Evolutionary conservation across 1,140 invertebrate genomes (phyloP).

Genomic region (Tetramorium simillimum): DNA sequence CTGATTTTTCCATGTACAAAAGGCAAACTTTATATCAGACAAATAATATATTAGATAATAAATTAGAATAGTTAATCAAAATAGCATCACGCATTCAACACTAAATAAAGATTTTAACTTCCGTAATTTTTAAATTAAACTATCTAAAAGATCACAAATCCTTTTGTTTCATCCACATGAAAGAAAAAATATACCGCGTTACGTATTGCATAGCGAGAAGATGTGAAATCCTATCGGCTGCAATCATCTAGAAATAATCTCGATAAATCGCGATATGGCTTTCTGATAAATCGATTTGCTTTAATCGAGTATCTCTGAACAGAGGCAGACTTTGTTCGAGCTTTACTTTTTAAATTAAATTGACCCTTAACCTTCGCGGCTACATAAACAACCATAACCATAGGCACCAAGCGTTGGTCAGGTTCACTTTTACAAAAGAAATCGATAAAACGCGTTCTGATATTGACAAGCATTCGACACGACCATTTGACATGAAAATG

Average conservation of each 20-base stretch:
- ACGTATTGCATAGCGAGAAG: neutral
- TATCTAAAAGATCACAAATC: neutral
- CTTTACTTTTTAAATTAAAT: constrained; percentile 53
- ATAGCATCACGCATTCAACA: neutral
- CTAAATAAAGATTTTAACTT: constrained; percentile 16
- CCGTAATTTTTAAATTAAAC: neutral
- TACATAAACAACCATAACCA: constrained; percentile 42
- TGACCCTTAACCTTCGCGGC: constrained; percentile 59
- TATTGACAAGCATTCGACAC: neutral
- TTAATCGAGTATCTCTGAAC: constrained; percentile 2
- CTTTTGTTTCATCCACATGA: neutral
- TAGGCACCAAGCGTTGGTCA: neutral
- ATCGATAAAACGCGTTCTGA: constrained; percentile 28
- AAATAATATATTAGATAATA: neutral
- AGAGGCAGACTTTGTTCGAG: constrained; percentile 20
- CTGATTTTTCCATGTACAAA: neutral
- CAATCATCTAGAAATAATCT: constrained; percentile 14
- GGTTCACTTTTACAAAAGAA: constrained; percentile 31
- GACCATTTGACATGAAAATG: neutral
- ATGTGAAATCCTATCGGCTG: constrained; percentile 7
- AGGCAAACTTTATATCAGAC: neutral
- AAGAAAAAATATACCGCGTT: neutral
- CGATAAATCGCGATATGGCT: neutral
- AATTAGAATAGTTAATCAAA: neutral
- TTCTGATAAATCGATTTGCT: constrained; percentile 38